Percentiles rank a stretch among this genome's conserved stretches.
phyloP scores from a whole-genome alignment of 2,113 vertebrate species.

The Platysteira castanea region DNA sequence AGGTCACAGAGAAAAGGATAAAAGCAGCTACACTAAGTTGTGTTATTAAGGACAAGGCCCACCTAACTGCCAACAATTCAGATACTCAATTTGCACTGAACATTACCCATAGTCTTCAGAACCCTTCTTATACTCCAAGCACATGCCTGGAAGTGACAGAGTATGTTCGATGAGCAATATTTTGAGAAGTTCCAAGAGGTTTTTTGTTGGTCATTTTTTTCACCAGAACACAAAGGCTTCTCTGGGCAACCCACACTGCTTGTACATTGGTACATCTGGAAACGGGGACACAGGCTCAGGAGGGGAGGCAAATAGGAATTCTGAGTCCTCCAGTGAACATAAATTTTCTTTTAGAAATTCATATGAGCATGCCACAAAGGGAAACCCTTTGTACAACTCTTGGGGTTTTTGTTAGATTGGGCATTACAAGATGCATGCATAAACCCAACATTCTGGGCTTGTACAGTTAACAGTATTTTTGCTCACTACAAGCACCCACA shows the following conservation, averaged over 20 bases:
- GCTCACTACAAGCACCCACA: not conserved
- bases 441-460: not conserved
- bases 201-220: not conserved
- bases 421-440: not conserved
- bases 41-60: not conserved
- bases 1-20: not conserved
- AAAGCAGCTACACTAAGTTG: not conserved
- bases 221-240: not conserved
- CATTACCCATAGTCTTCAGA: not conserved
- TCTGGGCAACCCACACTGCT: not conserved
- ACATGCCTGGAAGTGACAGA: not conserved
- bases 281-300: not conserved
- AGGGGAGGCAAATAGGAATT: not conserved
- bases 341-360: not conserved
- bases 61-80: not conserved
- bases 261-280: not conserved
- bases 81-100: not conserved
- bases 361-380: not conserved
- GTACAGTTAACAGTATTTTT: not conserved
- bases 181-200: not conserved
- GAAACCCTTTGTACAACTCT: not conserved
- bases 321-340: not conserved
- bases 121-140: not conserved
- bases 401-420: not conserved
- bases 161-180: rapidly evolving